Base-by-base conservation (phyloP, 2,113 vertebrate genomes). In the Tenrec ecaudatus region DNA sequence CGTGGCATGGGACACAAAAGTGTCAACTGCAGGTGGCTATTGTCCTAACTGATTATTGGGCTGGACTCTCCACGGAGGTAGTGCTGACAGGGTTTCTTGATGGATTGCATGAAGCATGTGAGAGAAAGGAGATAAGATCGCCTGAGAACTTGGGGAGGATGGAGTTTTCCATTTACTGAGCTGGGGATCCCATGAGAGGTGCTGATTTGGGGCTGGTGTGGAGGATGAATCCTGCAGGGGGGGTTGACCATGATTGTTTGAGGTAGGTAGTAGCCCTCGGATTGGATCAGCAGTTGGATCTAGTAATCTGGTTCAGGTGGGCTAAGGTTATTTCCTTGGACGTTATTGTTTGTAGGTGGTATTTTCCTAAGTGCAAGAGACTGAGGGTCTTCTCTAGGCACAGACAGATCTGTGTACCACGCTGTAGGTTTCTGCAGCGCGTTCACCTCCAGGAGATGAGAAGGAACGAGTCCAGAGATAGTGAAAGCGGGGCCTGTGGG, bases 381-480 rank as follows among this genome's bases (percentile, higher is more conserved):
- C n/a, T 31, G 12, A 87, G 40, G 9, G 6, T 82, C 7, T 71
- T 12, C 16, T 14, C 17, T 14, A 60, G 84, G 47, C 62, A 43
- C 53, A 91, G 77, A 79, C 86, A 31, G 85, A 22, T 66, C 27
- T 93, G 71, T 79, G 36, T 47, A 40, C 38, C 79, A 40, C 69
- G 22, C 11, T 25, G 23, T 62, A 23, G 12, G 60, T 62, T 22
- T 19, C 25, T 62, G 20, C n/a, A 58, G 29, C 20, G 57, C 89
- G 53, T 94, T 87, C 38, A 81, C 7, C n/a, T 86, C 12, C 86
- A 62, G 36, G 43, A 43, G 33, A 79, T 82, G 79, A 87, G 33
- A 88, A 22, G 66, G 73, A 40, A 80, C 77, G 77, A 75, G 80
- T 71, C 29, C 85, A 92, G 64, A 71, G 81, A 68, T 1, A 10